A percentile compares a stretch with the other conserved stretches of the same genome.
Evolutionary conservation across 2,888 invertebrate species (phyloP).

Genomic region (Eretmocerus hayati): DNA sequence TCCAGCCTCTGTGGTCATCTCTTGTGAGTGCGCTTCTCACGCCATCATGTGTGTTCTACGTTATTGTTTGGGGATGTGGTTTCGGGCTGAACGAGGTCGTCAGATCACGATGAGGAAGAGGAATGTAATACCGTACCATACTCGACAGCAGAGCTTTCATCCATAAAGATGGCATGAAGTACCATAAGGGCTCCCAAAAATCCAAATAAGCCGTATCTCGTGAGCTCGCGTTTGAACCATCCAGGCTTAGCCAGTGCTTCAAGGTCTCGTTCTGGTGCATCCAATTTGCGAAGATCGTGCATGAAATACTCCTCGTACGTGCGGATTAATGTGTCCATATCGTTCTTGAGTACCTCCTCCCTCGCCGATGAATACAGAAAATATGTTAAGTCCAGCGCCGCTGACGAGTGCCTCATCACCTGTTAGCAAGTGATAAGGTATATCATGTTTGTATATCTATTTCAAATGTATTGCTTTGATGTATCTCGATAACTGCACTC

Average conservation of each 20-base stretch:
- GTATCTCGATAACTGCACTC: too few relatives aligned
- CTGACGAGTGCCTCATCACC: conserved; percentile 29
- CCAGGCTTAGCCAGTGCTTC: conserved; percentile 21
- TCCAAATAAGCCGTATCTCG: conserved; percentile 29
- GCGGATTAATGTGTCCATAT: conserved; percentile 26
- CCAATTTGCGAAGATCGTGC: conserved; percentile 17
- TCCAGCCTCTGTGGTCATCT: too few relatives aligned
- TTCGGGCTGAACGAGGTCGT: too few relatives aligned
- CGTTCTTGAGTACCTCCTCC: conserved; percentile 24
- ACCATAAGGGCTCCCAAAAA: conserved; percentile 30
- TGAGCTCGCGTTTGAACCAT: conserved; percentile 30
- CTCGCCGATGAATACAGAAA: conserved; percentile 33
- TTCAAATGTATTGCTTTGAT: too few relatives aligned
- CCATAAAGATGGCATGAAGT: conserved; percentile 24
- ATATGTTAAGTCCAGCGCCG: conserved; percentile 35
- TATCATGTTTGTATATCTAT: too few relatives aligned
- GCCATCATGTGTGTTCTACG: too few relatives aligned
- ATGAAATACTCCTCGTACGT: conserved; percentile 26
- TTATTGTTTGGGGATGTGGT: too few relatives aligned
- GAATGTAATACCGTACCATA: conserved; percentile 5
- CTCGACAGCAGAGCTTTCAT: conserved; percentile 3
- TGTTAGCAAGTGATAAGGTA: too few relatives aligned
- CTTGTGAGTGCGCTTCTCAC: too few relatives aligned
- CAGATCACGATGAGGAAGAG: too few relatives aligned
- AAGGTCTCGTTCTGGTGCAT: conserved; percentile 17